These are phyloP conservation scores for Rhingia rostrata DNA, from an alignment of 2,888 invertebrate genomes.

Conservation along the genomic window DNA sequence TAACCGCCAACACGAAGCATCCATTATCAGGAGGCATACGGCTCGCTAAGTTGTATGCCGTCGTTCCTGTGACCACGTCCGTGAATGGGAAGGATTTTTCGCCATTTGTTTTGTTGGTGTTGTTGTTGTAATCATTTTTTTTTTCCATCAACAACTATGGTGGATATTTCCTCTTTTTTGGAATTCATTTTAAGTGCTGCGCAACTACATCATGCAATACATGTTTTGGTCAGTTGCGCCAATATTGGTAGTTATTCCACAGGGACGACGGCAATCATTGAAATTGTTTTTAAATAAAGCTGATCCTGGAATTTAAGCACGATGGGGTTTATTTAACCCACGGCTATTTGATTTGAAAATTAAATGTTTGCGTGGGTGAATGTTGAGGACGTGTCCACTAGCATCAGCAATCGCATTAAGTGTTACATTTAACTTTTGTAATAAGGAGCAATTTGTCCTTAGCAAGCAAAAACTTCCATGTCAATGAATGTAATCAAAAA, in stretches of 20 bases:
- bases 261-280: constrained; percentile 39
- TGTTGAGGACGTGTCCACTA: constrained; percentile 42
- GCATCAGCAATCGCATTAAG: constrained; percentile 63
- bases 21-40: constrained; percentile 60
- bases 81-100: neutral
- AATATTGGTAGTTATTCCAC: constrained; percentile 34
- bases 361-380: constrained; percentile 12
- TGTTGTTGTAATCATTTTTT: constrained; percentile 10
- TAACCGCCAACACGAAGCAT: constrained; percentile 66
- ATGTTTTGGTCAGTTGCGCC: constrained; percentile 20
- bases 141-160: constrained; percentile 20
- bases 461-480: constrained; percentile 62
- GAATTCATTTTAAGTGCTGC: neutral
- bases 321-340: constrained; percentile 39
- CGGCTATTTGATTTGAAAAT: constrained; percentile 41
- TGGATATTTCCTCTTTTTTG: constrained; percentile 21
- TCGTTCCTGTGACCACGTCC: neutral
- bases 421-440: constrained; percentile 64
- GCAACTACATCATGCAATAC: constrained; percentile 26
- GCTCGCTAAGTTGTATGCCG: constrained; percentile 14
- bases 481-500: constrained; percentile 67
- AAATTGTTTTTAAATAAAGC: constrained; percentile 69
- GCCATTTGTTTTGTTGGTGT: constrained; percentile 3
- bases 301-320: constrained; percentile 31
- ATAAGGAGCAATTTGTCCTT: constrained; percentile 55